Percentiles rank a stretch among this genome's conserved stretches.
Conservation (phyloP, 2,888 invertebrate genomes). For the Drosophila eohydei region DNA sequence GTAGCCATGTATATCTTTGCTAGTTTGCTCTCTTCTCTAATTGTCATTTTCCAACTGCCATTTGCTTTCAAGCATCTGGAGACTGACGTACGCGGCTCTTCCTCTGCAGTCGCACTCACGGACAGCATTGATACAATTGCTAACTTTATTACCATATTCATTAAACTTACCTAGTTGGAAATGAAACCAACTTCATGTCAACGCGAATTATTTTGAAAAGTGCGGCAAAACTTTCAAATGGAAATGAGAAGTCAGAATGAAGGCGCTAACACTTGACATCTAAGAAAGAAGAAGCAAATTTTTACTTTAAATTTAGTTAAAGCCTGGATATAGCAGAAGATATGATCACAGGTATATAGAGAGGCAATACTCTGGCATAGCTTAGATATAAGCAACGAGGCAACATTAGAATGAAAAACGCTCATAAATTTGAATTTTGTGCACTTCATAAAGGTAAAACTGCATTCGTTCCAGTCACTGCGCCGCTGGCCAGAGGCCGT, state of each 20-base stretch:
- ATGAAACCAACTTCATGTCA: not conserved
- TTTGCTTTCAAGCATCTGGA: conserved; percentile 2
- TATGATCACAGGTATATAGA: no score
- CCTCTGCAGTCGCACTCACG: conserved; percentile 1
- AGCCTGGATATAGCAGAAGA: no score
- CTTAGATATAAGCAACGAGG: not conserved
- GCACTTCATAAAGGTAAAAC: conserved; percentile 49
- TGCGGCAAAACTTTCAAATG: not conserved
- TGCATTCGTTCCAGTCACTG: conserved; percentile 3
- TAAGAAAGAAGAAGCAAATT: not conserved
- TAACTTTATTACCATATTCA: not conserved
- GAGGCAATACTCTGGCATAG: not conserved
- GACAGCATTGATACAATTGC: not conserved
- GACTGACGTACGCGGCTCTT: not conserved
- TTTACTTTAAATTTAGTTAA: no score
- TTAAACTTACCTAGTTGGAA: conserved; percentile 2
- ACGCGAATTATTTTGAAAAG: not conserved
- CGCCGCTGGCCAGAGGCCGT: not conserved
- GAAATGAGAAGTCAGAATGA: not conserved
- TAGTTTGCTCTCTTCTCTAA: no score
- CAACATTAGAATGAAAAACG: not conserved
- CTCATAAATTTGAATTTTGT: conserved; percentile 71
- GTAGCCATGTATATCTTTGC: no score
- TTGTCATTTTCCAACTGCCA: no score
- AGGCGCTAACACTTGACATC: not conserved